Percentiles rank a stretch among this genome's conserved stretches.
Evolutionary conservation across 2,113 vertebrate genomes (phyloP).

Genomic region (Eurystomus gularis): DNA sequence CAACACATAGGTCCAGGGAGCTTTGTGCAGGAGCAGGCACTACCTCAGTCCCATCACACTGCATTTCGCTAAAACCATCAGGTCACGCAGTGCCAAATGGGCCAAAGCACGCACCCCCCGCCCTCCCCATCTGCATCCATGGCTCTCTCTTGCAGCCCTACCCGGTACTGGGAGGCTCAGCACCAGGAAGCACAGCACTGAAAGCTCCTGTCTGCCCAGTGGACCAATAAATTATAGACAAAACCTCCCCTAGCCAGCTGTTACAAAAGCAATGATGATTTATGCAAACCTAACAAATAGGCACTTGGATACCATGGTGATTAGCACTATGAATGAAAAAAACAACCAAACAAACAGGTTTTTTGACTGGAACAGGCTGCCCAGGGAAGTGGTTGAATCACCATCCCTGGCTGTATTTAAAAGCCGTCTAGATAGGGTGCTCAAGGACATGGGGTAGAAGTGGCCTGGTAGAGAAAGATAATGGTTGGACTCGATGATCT

Average conservation of each 20-base stretch:
- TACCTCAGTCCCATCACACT: fast-evolving
- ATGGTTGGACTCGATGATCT: no score
- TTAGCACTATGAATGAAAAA: neutral
- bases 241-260: neutral
- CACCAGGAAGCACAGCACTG: neutral
- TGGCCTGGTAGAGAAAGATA: no score
- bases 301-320: neutral
- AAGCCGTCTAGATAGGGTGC: no score
- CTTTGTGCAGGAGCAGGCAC: neutral
- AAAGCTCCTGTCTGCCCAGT: neutral
- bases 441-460: no score
- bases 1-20: fast-evolving
- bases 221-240: neutral
- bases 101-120: fast-evolving
- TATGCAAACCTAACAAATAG: neutral
- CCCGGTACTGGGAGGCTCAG: neutral
- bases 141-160: neutral
- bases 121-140: fast-evolving
- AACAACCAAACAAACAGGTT: neutral
- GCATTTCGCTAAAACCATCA: fast-evolving
- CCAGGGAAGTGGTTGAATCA: no score
- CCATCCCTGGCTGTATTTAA: no score
- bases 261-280: neutral
- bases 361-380: no score
- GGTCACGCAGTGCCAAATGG: fast-evolving